Evolutionary conservation across 2,113 vertebrate genomes (phyloP).

Genomic region (Reinhardtius hippoglossoides): DNA sequence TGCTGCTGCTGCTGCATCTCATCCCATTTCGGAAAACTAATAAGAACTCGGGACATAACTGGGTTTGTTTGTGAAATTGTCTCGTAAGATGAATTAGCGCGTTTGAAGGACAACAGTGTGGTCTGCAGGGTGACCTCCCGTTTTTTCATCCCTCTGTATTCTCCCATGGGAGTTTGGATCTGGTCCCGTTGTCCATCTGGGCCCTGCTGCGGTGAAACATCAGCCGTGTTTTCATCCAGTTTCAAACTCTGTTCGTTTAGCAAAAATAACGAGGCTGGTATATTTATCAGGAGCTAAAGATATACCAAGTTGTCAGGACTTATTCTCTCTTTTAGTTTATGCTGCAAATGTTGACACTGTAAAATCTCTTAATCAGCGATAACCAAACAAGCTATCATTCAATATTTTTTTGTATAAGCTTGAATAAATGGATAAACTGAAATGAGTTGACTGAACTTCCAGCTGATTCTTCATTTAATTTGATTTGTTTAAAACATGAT

Average conservation of each 20-base stretch:
- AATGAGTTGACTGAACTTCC: neutral
- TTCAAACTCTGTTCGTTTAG: neutral
- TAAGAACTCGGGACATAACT: slow-evolving; percentile 9
- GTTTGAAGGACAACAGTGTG: neutral
- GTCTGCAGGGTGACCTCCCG: neutral
- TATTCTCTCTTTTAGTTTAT: too few species aligned
- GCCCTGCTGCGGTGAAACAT: neutral
- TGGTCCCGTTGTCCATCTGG: neutral
- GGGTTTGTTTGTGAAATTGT: slow-evolving; percentile 5
- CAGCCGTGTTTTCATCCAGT: neutral
- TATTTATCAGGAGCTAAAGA: neutral
- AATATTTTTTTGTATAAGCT: neutral
- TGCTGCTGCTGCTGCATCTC: slow-evolving; percentile 41
- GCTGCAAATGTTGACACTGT: neutral
- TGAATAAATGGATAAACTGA: neutral
- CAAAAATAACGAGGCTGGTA: neutral
- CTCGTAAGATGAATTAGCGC: neutral
- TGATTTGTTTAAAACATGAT: neutral
- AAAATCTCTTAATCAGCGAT: neutral
- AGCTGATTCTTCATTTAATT: neutral
- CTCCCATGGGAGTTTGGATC: neutral
- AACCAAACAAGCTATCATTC: neutral
- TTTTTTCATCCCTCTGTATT: neutral
- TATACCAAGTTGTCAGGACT: neutral
- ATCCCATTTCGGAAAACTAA: slow-evolving; percentile 46